Evolutionary conservation across 1,140 invertebrate genomes (phyloP).

Genomic region (Meloidogyne chitwoodi): DNA sequence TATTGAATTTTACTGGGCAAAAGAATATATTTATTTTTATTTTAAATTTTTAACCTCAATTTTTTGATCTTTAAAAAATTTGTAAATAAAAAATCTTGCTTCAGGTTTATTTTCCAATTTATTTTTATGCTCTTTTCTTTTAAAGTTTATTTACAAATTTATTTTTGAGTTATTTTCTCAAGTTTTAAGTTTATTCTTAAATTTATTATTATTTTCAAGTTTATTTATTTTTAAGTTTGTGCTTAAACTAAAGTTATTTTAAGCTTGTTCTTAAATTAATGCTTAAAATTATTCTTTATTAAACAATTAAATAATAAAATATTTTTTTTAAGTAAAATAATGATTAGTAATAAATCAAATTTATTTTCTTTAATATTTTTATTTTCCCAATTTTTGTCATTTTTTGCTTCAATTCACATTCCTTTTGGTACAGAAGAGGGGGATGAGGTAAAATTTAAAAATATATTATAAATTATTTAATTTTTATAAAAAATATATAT

Average conservation of each 20-base stretch:
- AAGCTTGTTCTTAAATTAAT: not conserved
- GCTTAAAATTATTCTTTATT: not conserved
- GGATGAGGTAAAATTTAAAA: constrained; percentile 17
- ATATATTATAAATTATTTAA: not conserved
- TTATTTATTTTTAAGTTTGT: not conserved
- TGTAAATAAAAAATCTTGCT: too few relatives aligned
- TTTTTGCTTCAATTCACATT: constrained; percentile 23
- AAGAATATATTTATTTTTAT: not conserved
- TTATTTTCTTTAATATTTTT: not conserved
- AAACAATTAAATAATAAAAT: too few relatives aligned
- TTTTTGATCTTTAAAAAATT: too few relatives aligned
- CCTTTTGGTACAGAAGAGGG: constrained; percentile 29
- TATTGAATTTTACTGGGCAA: not conserved
- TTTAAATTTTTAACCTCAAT: not conserved
- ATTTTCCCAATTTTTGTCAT: not conserved
- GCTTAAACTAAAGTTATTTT: not conserved
- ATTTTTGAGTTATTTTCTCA: too few relatives aligned
- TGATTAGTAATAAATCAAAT: not conserved
- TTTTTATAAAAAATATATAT: too few relatives aligned
- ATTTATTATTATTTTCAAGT: not conserved
- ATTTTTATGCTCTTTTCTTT: not conserved
- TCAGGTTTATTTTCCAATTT: too few relatives aligned
- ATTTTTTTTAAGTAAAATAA: too few relatives aligned
- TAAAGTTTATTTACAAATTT: too few relatives aligned
- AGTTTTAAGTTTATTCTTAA: not conserved